Evolutionary conservation across 2,888 invertebrate genomes (phyloP).

Genomic region (Drosophila macrospina): DNA sequence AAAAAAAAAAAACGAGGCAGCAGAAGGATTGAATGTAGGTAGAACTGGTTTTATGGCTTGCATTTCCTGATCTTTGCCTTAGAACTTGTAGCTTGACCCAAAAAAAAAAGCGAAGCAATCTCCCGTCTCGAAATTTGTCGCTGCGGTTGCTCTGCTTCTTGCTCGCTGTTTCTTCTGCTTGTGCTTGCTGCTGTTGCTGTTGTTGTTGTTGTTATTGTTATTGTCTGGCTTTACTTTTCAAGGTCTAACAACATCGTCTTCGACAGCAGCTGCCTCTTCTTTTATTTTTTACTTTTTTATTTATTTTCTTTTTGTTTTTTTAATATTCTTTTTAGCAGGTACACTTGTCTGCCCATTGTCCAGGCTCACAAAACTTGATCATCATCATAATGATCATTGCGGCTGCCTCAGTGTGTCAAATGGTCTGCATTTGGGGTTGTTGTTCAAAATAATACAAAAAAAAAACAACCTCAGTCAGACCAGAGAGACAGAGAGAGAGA

Average conservation of each 20-base stretch:
- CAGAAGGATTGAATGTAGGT: slow-evolving; percentile 38
- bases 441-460: slow-evolving; percentile 3
- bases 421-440: slow-evolving; percentile 68
- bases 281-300: slow-evolving; percentile 11
- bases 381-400: slow-evolving; percentile 35
- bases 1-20: slow-evolving; percentile 26
- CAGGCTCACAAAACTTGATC: slow-evolving; percentile 34
- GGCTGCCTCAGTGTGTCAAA: slow-evolving; percentile 71
- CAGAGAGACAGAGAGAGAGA: background rate
- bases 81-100: slow-evolving; percentile 68
- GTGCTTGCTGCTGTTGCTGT: background rate
- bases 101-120: slow-evolving; percentile 4
- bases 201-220: slow-evolving; percentile 25
- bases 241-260: slow-evolving; percentile 53
- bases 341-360: slow-evolving; percentile 75
- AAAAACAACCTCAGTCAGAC: background rate
- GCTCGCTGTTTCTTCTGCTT: slow-evolving; percentile 3
- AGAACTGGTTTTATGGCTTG: slow-evolving; percentile 70
- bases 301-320: background rate
- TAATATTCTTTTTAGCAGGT: slow-evolving; percentile 56
- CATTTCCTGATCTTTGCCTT: slow-evolving; percentile 78
- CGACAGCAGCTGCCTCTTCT: slow-evolving; percentile 66
- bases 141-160: slow-evolving; percentile 49
- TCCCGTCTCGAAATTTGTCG: slow-evolving; percentile 69
- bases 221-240: slow-evolving; percentile 56